Evolutionary conservation across 2,797 vertebrate genomes (phyloP).

Genomic region (Malacoctenus gilli): DNA sequence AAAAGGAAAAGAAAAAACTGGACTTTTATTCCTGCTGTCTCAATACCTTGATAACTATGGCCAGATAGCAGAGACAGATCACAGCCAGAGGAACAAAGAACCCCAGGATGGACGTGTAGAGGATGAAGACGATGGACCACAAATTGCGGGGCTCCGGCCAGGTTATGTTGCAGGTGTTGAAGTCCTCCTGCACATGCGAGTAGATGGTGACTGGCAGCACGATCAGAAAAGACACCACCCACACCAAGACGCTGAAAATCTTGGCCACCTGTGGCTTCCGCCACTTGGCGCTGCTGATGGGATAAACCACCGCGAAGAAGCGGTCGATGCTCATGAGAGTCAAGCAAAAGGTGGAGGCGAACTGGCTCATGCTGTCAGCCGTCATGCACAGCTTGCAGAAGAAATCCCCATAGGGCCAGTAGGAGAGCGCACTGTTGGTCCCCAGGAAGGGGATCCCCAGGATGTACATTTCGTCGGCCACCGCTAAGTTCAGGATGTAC

Average conservation of each 20-base stretch:
- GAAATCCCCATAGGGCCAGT: slow-evolving; percentile 91
- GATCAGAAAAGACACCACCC: slow-evolving; percentile 88
- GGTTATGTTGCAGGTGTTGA: slow-evolving; percentile 90
- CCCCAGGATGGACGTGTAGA: slow-evolving; percentile 89
- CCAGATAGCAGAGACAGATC: slow-evolving; percentile 93
- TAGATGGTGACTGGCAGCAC: slow-evolving; percentile 90
- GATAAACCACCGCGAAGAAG: slow-evolving; percentile 93
- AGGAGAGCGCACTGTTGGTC: slow-evolving; percentile 88
- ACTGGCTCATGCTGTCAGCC: slow-evolving; percentile 91
- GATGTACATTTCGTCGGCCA: slow-evolving; percentile 93
- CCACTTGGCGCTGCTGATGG: slow-evolving; percentile 89
- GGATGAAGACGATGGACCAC: slow-evolving; percentile 89
- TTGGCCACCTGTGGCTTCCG: slow-evolving; percentile 88
- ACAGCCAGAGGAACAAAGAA: slow-evolving; percentile 91
- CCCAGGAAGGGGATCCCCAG: slow-evolving; percentile 92
- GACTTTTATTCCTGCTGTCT: neutral
- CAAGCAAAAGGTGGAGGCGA: slow-evolving; percentile 93
- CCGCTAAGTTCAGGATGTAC: slow-evolving; percentile 93
- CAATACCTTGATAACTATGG: slow-evolving; percentile 90
- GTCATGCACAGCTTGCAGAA: slow-evolving; percentile 92
- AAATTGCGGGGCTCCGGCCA: slow-evolving; percentile 86
- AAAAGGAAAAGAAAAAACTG: neutral
- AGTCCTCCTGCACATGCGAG: slow-evolving; percentile 83
- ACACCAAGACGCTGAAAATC: slow-evolving; percentile 84
- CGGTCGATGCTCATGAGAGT: slow-evolving; percentile 96